phyloP scores from a whole-genome alignment of 2,888 invertebrate species.

The Acrocyrtus sp. region DNA sequence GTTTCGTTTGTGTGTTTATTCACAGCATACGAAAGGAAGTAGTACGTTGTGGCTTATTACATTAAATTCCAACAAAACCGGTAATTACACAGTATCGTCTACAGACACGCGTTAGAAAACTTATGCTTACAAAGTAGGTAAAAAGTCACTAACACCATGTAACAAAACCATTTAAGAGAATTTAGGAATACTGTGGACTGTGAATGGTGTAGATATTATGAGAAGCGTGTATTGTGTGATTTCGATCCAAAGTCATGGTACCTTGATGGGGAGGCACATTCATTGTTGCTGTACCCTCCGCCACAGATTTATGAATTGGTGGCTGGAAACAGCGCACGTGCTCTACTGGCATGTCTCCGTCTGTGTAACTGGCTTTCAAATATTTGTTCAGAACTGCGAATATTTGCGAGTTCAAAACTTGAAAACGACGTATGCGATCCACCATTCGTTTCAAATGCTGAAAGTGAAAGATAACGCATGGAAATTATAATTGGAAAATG shows the following conservation, averaged over 20 bases:
- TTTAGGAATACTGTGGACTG: slow-evolving; percentile 46
- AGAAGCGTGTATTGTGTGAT: slow-evolving; percentile 36
- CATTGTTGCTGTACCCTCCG: slow-evolving; percentile 65
- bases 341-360: slow-evolving; percentile 82
- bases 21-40: too few relatives aligned
- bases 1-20: too few relatives aligned
- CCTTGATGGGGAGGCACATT: slow-evolving; percentile 48
- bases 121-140: too few relatives aligned
- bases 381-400: slow-evolving; percentile 96
- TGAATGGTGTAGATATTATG: slow-evolving; percentile 29
- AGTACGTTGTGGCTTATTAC: too few relatives aligned
- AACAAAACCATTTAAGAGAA: slow-evolving; percentile 2
- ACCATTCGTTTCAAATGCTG: slow-evolving; percentile 96
- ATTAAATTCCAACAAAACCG: too few relatives aligned
- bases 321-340: slow-evolving; percentile 98
- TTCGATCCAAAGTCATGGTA: slow-evolving; percentile 61
- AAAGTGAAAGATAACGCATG: slow-evolving; percentile 63
- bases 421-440: slow-evolving; percentile 95
- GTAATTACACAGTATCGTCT: too few relatives aligned
- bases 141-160: too few relatives aligned
- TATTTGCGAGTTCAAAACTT: slow-evolving; percentile 97
- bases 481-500: too few relatives aligned
- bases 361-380: slow-evolving; percentile 84
- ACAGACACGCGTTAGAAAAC: too few relatives aligned
- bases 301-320: slow-evolving; percentile 82